phyloP scores from a whole-genome alignment of 2,113 vertebrate genomes.

The Melierax canorus region DNA sequence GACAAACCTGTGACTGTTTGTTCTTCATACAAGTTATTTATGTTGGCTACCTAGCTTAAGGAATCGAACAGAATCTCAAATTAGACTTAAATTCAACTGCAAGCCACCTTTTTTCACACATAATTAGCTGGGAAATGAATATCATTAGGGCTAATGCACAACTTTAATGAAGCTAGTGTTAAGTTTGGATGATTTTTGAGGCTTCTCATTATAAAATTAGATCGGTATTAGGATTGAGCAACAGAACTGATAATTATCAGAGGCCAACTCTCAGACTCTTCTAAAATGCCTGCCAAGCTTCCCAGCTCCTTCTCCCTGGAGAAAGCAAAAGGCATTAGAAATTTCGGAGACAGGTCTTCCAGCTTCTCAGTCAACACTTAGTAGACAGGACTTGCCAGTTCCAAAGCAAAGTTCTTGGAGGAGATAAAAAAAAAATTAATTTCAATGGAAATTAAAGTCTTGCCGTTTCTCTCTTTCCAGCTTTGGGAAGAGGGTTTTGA shows the following conservation, averaged over 20 bases:
- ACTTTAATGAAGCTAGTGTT: background rate
- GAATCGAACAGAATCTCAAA: background rate
- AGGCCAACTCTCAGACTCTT: background rate
- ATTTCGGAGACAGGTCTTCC: background rate
- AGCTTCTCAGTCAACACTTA: background rate
- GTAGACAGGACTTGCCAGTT: background rate
- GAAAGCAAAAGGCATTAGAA: background rate
- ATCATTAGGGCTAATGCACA: background rate
- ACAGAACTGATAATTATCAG: background rate
- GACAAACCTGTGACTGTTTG: background rate
- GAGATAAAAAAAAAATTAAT: background rate
- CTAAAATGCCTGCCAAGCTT: background rate
- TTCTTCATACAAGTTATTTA: background rate
- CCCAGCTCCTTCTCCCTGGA: background rate
- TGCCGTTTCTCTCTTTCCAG: background rate
- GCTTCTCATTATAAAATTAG: background rate
- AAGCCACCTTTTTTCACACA: background rate
- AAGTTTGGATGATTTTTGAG: background rate
- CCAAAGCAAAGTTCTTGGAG: background rate
- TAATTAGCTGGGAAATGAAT: background rate
- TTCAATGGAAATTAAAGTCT: background rate
- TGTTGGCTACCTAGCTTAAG: background rate
- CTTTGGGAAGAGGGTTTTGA: background rate
- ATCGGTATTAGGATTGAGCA: constrained; percentile 9
- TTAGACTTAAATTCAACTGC: background rate